A percentile compares a stretch with the other conserved stretches of the same genome.
Evolutionary conservation across 2,888 invertebrate genomes (phyloP).

Genomic region (Spisula subtruncata): DNA sequence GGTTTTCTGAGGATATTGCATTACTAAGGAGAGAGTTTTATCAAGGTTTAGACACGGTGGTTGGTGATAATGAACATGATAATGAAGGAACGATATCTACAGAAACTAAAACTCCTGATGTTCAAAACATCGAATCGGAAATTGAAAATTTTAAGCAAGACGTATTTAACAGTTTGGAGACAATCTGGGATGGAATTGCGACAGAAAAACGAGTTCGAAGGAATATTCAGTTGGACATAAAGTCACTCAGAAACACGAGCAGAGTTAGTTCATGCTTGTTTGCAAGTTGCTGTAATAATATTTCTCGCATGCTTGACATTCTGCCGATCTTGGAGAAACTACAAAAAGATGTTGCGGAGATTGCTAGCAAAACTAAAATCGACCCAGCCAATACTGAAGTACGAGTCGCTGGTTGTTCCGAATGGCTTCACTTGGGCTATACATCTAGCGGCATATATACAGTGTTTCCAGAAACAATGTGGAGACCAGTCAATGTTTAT

Average conservation of each 20-base stretch:
- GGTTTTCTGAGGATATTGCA: slow-evolving; percentile 38
- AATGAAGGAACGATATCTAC: not conserved
- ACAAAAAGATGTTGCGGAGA: not conserved
- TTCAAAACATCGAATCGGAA: not conserved
- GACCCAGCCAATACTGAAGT: not conserved
- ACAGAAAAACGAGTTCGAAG: slow-evolving; percentile 44
- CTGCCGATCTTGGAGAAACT: not conserved
- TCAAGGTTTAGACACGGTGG: not conserved
- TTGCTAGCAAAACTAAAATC: not conserved
- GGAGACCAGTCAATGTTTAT: slow-evolving; percentile 55
- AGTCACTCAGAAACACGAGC: not conserved
- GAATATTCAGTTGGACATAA: slow-evolving; percentile 18
- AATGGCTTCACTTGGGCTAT: slow-evolving; percentile 45
- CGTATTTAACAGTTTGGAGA: not conserved
- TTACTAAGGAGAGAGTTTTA: slow-evolving; percentile 45
- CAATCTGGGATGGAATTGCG: not conserved
- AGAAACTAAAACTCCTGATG: not conserved
- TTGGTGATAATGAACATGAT: not conserved
- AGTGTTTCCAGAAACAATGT: slow-evolving; percentile 52
- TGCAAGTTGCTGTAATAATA: not conserved
- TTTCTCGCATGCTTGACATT: not conserved
- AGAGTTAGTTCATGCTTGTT: not conserved
- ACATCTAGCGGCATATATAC: slow-evolving; percentile 58
- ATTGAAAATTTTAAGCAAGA: slow-evolving; percentile 16
- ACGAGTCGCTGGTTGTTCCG: slow-evolving; percentile 52